Evolutionary conservation across 2,113 vertebrate species (phyloP).

Genomic region (Petrocephalus microphthalmus): DNA sequence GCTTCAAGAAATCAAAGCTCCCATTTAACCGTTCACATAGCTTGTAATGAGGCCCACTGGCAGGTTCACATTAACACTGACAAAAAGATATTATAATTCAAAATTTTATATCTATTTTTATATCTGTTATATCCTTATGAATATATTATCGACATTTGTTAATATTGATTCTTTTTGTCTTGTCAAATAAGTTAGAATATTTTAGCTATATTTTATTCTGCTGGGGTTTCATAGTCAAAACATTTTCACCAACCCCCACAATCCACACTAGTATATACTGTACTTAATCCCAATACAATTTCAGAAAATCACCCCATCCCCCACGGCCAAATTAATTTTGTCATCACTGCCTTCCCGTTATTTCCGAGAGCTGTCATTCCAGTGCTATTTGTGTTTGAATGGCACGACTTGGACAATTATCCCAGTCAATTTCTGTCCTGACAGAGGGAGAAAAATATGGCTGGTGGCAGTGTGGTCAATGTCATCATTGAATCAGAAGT

Average conservation of each 20-base stretch:
- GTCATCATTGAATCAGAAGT: neutral
- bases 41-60: neutral
- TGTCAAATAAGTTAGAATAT: neutral
- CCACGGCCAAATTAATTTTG: neutral
- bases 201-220: neutral
- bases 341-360: neutral
- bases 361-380: neutral
- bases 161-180: neutral
- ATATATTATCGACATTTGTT: neutral
- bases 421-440: neutral
- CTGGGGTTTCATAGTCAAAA: neutral
- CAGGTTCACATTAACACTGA: neutral
- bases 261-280: neutral
- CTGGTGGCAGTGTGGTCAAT: neutral
- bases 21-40: conserved; percentile 1
- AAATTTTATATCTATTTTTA: neutral
- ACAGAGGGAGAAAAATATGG: neutral
- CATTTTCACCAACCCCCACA: neutral
- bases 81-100: neutral
- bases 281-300: neutral
- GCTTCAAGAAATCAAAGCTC: neutral
- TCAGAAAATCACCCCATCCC: neutral
- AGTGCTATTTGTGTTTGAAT: conserved; percentile 1
- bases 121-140: neutral
- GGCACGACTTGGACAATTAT: conserved; percentile 6